phyloP scores from a whole-genome alignment of 2,113 vertebrate genomes.

The Pituophis catenifer region DNA sequence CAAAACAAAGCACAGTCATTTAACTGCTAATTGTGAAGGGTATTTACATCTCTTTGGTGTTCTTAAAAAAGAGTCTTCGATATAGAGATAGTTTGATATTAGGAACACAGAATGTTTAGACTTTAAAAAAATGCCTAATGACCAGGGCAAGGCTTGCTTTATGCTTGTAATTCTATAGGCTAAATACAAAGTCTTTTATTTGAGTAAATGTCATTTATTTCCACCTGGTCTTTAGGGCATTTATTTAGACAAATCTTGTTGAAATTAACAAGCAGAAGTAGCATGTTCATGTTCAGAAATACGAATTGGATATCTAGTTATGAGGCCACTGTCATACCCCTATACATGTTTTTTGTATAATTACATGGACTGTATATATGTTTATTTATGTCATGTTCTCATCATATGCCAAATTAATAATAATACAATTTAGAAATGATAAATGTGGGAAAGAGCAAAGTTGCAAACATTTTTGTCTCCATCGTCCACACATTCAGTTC shows the following conservation, averaged over 20 bases:
- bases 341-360: not conserved
- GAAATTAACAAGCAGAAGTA: not conserved
- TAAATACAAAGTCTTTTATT: not conserved
- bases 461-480: not conserved
- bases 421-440: not conserved
- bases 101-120: not conserved
- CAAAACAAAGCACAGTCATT: not conserved
- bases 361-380: not conserved
- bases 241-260: not conserved
- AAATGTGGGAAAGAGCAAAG: not conserved
- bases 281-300: not conserved
- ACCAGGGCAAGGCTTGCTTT: not conserved
- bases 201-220: not conserved
- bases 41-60: not conserved
- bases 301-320: not conserved
- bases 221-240: not conserved
- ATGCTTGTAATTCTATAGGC: not conserved
- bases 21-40: not conserved
- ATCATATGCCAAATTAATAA: not conserved
- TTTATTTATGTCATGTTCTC: not conserved
- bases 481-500: not conserved
- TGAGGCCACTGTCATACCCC: not conserved
- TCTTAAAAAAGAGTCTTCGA: not conserved
- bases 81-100: not conserved
- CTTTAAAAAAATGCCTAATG: not conserved